A percentile compares a stretch with the other conserved stretches of the same genome.
These are phyloP conservation scores for Trypoxylon attenuatum DNA, from an alignment of 2,888 invertebrate genomes.

Conservation along the genomic window DNA sequence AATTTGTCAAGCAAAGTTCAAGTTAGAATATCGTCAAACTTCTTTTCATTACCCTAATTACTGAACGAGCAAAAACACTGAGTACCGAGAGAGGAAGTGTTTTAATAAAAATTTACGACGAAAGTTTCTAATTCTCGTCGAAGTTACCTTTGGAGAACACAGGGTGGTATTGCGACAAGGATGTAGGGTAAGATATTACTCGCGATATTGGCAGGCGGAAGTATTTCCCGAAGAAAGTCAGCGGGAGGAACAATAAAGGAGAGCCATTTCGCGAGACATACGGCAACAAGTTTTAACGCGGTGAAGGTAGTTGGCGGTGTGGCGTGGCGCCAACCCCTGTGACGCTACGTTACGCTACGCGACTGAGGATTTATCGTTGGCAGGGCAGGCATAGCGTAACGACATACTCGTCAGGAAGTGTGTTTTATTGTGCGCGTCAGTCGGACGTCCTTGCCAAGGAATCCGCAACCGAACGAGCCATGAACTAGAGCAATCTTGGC, in stretches of 20 bases:
- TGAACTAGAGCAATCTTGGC: no score
- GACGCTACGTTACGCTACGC: background rate
- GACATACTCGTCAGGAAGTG: slow-evolving; percentile 34
- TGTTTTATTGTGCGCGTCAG: slow-evolving; percentile 41
- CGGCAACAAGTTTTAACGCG: slow-evolving; percentile 33
- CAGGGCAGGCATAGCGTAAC: slow-evolving; percentile 24
- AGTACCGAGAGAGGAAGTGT: no score
- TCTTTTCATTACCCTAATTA: no score
- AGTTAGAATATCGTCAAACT: no score
- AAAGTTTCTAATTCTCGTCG: no score
- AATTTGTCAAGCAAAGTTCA: no score
- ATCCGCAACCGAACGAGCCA: no score
- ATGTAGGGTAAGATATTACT: no score
- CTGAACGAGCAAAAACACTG: no score
- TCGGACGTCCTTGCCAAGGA: slow-evolving; percentile 11
- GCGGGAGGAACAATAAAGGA: slow-evolving; percentile 5
- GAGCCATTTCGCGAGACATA: background rate
- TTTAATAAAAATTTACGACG: no score
- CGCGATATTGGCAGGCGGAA: background rate
- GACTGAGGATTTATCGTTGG: slow-evolving; percentile 40
- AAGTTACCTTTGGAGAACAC: no score
- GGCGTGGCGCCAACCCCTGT: slow-evolving; percentile 7
- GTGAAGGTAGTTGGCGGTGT: slow-evolving; percentile 11
- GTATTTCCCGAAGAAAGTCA: background rate
- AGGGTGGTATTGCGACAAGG: no score